Conservation (phyloP, 2,113 vertebrate genomes). For the Nansenia antarctica region DNA sequence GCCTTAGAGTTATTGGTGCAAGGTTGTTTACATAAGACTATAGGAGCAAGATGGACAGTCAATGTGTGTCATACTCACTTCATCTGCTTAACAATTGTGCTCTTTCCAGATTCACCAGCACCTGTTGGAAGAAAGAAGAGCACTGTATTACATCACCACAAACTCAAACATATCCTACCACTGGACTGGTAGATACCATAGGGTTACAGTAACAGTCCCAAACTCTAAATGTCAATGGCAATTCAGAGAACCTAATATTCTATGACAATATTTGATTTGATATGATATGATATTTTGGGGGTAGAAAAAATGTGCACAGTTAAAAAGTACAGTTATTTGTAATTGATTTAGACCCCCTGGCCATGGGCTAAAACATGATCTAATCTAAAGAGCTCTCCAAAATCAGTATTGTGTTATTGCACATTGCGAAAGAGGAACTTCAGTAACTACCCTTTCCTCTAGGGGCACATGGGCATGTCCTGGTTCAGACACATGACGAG, state of each 20-base stretch:
- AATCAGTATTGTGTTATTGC: too few species aligned
- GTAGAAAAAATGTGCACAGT: too few species aligned
- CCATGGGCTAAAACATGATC: not conserved
- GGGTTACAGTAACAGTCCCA: not conserved
- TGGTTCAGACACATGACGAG: not conserved
- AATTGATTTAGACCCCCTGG: not conserved
- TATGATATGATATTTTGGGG: too few species aligned
- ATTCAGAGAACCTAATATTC: too few species aligned
- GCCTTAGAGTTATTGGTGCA: not conserved
- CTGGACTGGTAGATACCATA: too few species aligned
- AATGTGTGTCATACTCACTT: slow-evolving; percentile 81
- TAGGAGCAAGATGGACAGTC: not conserved
- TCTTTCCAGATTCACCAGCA: slow-evolving; percentile 95
- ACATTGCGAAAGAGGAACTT: not conserved
- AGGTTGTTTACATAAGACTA: not conserved
- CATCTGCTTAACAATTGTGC: slow-evolving; percentile 98
- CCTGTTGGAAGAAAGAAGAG: slow-evolving; percentile 64
- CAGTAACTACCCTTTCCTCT: not conserved
- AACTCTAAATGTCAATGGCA: too few species aligned
- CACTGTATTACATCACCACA: not conserved
- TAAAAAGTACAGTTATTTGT: not conserved
- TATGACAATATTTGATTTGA: too few species aligned
- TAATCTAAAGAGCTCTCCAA: not conserved
- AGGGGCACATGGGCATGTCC: not conserved
- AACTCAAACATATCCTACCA: too few species aligned